Percentiles rank a stretch among this genome's conserved stretches.
These are phyloP conservation scores for Xiphydria camelus DNA, from an alignment of 2,888 invertebrate species.

Conservation along the genomic window DNA sequence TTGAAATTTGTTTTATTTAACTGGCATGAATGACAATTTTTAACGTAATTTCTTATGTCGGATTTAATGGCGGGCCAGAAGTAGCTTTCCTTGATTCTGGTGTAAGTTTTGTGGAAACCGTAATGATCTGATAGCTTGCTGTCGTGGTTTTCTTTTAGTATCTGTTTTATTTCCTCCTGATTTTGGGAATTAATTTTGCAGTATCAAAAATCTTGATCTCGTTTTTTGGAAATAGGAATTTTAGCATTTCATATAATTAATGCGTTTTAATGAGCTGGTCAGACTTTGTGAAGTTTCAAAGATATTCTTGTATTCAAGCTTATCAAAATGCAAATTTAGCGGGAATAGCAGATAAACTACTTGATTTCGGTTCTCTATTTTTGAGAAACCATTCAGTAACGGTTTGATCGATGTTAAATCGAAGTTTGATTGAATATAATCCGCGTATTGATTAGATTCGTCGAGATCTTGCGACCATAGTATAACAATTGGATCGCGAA, in stretches of 20 bases:
- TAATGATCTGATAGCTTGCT: neutral
- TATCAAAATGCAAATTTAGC: neutral
- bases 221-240: neutral
- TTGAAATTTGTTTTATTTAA: conserved; percentile 14
- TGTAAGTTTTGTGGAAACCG: neutral
- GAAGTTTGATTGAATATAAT: conserved; percentile 11
- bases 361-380: conserved; percentile 5
- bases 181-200: neutral
- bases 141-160: neutral
- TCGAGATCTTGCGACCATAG: conserved; percentile 23
- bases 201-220: neutral
- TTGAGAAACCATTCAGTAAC: conserved; percentile 10
- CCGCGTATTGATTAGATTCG: conserved; percentile 15
- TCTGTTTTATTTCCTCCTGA: neutral
- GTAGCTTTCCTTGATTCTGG: neutral
- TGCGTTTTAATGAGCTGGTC: neutral
- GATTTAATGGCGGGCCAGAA: conserved; percentile 13
- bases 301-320: no score
- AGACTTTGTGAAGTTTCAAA: no score
- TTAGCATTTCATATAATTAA: neutral
- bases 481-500: conserved; percentile 13
- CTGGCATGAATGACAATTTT: conserved; percentile 30
- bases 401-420: conserved; percentile 9
- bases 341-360: neutral
- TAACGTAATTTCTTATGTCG: conserved; percentile 19